These are phyloP conservation scores for Troglohyphantes excavatus DNA, from an alignment of 2,888 invertebrate species.

Conservation along the genomic window DNA sequence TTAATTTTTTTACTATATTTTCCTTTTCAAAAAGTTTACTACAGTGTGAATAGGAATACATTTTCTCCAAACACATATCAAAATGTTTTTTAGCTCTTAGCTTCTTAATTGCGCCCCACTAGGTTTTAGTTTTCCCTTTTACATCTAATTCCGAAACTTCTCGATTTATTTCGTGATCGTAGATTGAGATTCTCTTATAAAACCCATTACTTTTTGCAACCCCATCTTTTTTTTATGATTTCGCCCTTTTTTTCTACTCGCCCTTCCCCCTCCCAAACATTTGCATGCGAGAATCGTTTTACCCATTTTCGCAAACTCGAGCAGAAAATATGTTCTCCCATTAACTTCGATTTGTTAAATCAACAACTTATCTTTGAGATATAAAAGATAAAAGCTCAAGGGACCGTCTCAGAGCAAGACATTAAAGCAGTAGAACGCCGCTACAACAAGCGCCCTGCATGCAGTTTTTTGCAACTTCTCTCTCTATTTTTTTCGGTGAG, in stretches of 20 bases:
- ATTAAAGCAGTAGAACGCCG: constrained; percentile 47
- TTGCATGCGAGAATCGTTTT: constrained; percentile 47
- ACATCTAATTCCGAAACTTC: not conserved
- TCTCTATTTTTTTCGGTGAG: not conserved
- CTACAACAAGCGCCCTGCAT: constrained; percentile 7
- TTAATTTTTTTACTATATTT: too few relatives aligned
- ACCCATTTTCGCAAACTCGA: constrained; percentile 35
- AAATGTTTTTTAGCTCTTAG: constrained; percentile 8
- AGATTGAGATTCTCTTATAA: constrained; percentile 21
- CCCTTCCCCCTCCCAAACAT: not conserved
- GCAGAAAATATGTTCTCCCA: constrained; percentile 49
- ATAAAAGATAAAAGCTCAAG: constrained; percentile 51
- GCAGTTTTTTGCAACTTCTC: not conserved
- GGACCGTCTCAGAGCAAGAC: constrained; percentile 54
- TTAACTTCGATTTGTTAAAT: constrained; percentile 73
- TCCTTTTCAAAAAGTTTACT: too few relatives aligned
- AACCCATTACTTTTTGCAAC: constrained; percentile 31
- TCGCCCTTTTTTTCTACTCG: not conserved
- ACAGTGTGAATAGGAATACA: not conserved
- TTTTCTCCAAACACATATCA: not conserved
- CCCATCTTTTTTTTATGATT: not conserved
- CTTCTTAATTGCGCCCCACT: constrained; percentile 17
- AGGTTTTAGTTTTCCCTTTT: not conserved
- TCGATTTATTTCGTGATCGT: constrained; percentile 29
- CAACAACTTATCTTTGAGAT: constrained; percentile 64